A percentile compares a stretch with the other conserved stretches of the same genome.
Conservation (phyloP, 2,888 invertebrate genomes). For the Leptinotarsa juncta region DNA sequence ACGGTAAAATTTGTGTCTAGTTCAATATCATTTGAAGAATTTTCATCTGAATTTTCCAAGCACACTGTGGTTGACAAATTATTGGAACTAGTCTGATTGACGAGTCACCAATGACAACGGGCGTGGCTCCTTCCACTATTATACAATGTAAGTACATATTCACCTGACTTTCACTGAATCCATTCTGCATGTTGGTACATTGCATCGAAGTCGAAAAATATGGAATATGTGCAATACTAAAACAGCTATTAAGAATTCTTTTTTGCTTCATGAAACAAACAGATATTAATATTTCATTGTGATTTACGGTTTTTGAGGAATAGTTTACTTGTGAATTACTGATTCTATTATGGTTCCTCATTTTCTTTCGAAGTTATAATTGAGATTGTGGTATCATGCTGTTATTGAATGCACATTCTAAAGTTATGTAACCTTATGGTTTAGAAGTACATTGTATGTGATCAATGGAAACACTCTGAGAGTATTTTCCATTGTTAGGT, state of each 20-base stretch:
- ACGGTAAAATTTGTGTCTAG: too few relatives aligned
- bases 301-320: slow-evolving; percentile 22
- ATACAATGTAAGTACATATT: slow-evolving; percentile 51
- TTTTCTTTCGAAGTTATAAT: not conserved
- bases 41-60: too few relatives aligned
- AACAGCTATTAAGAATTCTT: slow-evolving; percentile 28
- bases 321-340: not conserved
- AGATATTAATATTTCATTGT: slow-evolving; percentile 36
- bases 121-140: slow-evolving; percentile 48
- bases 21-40: too few relatives aligned
- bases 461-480: too few relatives aligned
- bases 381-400: not conserved
- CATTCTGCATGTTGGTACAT: slow-evolving; percentile 34
- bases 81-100: not conserved
- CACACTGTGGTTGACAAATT: not conserved
- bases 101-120: slow-evolving; percentile 37
- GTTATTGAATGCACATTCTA: not conserved
- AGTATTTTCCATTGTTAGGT: too few relatives aligned
- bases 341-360: not conserved
- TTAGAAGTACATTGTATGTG: not conserved
- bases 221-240: slow-evolving; percentile 43
- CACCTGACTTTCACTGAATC: slow-evolving; percentile 53
- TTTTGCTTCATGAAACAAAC: slow-evolving; percentile 27
- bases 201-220: slow-evolving; percentile 43
- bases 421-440: not conserved